Evolutionary conservation across 2,797 vertebrate species (phyloP).

Genomic region (Avahi laniger): DNA sequence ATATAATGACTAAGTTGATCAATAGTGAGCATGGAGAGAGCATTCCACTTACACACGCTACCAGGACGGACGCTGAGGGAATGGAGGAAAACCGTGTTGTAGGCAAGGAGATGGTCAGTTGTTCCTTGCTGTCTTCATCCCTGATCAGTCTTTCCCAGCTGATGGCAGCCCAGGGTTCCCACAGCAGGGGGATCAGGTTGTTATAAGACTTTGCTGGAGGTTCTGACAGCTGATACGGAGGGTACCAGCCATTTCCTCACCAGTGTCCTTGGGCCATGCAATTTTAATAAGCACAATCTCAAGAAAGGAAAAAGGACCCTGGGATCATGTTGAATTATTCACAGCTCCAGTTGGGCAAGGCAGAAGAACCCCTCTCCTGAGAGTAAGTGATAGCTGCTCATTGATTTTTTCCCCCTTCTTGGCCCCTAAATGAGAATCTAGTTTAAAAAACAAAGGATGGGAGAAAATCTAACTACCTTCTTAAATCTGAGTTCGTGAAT

Average conservation of each 20-base stretch:
- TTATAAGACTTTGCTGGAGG: neutral
- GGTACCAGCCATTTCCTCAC: conserved; percentile 53
- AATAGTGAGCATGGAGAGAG: neutral
- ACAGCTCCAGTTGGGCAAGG: conserved; percentile 65
- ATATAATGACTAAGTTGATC: conserved; percentile 17
- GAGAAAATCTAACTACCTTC: conserved; percentile 66
- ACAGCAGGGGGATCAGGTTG: conserved; percentile 15
- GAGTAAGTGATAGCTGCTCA: conserved; percentile 80
- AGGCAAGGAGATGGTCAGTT: neutral
- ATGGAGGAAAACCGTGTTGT: neutral
- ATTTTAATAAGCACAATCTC: conserved; percentile 84
- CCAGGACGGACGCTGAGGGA: neutral
- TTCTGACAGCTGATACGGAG: conserved; percentile 60
- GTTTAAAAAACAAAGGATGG: conserved; percentile 40
- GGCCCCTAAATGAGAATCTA: conserved; percentile 65
- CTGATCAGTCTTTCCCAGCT: neutral
- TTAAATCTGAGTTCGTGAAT: conserved; percentile 33
- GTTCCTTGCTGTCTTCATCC: neutral
- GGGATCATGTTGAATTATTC: conserved; percentile 85
- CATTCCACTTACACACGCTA: neutral
- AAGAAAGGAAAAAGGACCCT: conserved; percentile 79
- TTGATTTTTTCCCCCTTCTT: conserved; percentile 70
- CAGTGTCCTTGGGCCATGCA: conserved; percentile 73
- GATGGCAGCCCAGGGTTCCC: conserved; percentile 1
- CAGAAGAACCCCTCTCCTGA: conserved; percentile 74